Base-by-base conservation (phyloP, 2,113 vertebrate genomes). In the Grammomys surdaster region DNA sequence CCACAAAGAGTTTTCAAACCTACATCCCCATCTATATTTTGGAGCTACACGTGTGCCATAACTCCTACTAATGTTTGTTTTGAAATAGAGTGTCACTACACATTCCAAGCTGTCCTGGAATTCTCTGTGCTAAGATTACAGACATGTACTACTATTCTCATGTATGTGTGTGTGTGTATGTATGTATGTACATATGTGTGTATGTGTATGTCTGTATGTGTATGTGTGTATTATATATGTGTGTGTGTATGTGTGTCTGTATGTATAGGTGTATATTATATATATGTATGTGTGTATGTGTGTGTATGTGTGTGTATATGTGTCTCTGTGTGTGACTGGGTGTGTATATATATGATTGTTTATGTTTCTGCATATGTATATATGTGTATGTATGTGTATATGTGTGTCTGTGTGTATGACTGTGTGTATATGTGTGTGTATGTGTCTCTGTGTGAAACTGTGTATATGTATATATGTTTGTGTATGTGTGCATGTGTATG, bases 401-500 rank as follows among this genome's bases (percentile, higher is more conserved):
- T 67, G 8, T 67, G 10, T 67, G 8, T 67, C 9, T 28, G 3
- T 67, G 63, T 67, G 0, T 67, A 12, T 12, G 10, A 31, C 3
- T 67, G 10, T 67, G 9, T 31, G 22, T 65, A 3, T 65, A 8
- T 65, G 24, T 28, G 9, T 28, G 3, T 67, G 11, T 28, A 67
- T 67, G 26, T 4, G 8, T 67, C 0, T 67, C 3, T 67, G 26
- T 63, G 7, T 63, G 8, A 7, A 51, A 51, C 7, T 26, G 22
- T 63, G 9, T 26, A 28, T 65, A 3, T 65, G 26, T 65, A 3
- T 63, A 2, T 24, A 26, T 24, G 22, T 63, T 7, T 33, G 12
- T 67, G 12, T 31, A 1, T 67, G 1, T 14, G 1, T 67, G 4
- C 14, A 7, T 67, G 2, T 67, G 4, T 67, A 1, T 67, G 0